Evolutionary conservation across 2,113 vertebrate species (phyloP).

Genomic region (Xiphophorus maculatus): DNA sequence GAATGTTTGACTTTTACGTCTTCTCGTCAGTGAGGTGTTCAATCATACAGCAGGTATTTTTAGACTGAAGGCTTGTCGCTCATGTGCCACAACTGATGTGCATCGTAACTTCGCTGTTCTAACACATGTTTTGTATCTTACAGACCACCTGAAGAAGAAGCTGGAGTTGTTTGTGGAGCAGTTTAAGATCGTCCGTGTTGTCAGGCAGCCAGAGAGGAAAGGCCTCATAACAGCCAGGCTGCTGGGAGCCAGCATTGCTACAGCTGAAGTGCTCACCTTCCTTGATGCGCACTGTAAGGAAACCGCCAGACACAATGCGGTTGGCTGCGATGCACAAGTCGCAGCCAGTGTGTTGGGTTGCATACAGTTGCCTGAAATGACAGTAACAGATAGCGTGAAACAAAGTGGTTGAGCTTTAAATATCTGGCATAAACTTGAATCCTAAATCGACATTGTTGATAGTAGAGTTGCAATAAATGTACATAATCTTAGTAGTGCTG

Average conservation of each 20-base stretch:
- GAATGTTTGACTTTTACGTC: not conserved
- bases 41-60: not conserved
- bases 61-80: not conserved
- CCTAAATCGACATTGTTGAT: not conserved
- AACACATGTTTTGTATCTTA: not conserved
- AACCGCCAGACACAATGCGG: not conserved
- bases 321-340: not conserved
- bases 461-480: not conserved
- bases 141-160: slow-evolving; percentile 87
- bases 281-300: slow-evolving; percentile 94
- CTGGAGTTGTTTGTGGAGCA: slow-evolving; percentile 85
- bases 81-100: not conserved
- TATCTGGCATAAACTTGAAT: too few species aligned
- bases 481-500: not conserved
- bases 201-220: slow-evolving; percentile 90
- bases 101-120: not conserved
- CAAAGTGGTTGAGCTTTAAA: not conserved
- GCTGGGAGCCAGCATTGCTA: slow-evolving; percentile 89
- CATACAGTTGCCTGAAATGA: not conserved
- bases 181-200: slow-evolving; percentile 88
- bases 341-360: not conserved
- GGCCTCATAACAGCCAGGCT: slow-evolving; percentile 94
- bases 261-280: slow-evolving; percentile 92
- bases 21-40: not conserved
- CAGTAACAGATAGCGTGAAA: not conserved